Evolutionary conservation across 1,140 invertebrate species (phyloP).

Genomic region (Euura saliciscinereae): DNA sequence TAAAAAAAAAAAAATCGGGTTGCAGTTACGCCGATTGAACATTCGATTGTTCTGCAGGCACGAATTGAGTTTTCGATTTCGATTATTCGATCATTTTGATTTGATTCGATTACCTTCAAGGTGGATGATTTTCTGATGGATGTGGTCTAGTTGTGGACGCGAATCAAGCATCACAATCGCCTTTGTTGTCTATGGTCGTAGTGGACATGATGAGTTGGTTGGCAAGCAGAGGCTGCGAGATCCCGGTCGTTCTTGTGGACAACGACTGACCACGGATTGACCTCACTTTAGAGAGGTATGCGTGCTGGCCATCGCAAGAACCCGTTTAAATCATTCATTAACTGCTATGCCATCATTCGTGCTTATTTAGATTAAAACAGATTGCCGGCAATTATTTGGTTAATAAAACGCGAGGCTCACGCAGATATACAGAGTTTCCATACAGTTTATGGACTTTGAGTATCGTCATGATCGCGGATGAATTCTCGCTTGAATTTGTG

Average conservation of each 20-base stretch:
- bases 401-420: slow-evolving; percentile 27
- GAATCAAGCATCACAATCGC: not conserved
- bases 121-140: too few relatives aligned
- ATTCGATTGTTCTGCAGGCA: too few relatives aligned
- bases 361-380: slow-evolving; percentile 39
- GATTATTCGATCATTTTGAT: too few relatives aligned
- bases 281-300: slow-evolving; percentile 45
- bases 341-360: slow-evolving; percentile 32
- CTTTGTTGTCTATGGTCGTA: not conserved
- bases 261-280: slow-evolving; percentile 40
- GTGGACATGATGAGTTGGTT: not conserved
- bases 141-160: not conserved
- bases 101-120: too few relatives aligned
- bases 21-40: too few relatives aligned
- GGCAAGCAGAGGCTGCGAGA: slow-evolving; percentile 23
- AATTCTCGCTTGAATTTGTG: not conserved
- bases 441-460: not conserved
- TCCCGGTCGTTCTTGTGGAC: not conserved
- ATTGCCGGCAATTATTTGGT: slow-evolving; percentile 36
- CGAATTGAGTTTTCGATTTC: too few relatives aligned
- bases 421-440: not conserved
- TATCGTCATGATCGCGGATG: not conserved
- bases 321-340: slow-evolving; percentile 36
- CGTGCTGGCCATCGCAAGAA: slow-evolving; percentile 21
- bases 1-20: too few relatives aligned